A percentile compares a stretch with the other conserved stretches of the same genome.
These are phyloP conservation scores for Stomatorhinus ivindoensis DNA, from an alignment of 2,113 vertebrate genomes.

Conservation along the genomic window DNA sequence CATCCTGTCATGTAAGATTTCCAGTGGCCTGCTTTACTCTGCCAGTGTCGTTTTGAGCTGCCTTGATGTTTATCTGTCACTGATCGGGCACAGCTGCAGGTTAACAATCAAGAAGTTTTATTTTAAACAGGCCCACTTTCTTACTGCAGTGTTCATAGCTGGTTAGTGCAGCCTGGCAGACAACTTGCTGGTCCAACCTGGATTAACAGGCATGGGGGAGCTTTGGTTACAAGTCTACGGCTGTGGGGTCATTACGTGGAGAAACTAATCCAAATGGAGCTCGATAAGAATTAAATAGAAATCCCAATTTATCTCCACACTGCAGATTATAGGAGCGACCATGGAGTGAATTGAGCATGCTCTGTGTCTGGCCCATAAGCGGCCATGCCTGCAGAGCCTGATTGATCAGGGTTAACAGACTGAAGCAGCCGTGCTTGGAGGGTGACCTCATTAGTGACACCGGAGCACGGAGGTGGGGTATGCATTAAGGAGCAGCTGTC, in stretches of 20 bases:
- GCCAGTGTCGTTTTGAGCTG: not conserved
- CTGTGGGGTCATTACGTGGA: not conserved
- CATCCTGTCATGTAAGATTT: not conserved
- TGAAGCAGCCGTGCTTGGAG: not conserved
- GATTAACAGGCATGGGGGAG: not conserved
- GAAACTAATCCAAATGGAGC: not conserved
- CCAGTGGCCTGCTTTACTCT: not conserved
- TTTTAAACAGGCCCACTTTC: not conserved
- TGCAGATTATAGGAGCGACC: not conserved
- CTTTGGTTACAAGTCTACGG: no score
- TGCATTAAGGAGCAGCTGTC: not conserved
- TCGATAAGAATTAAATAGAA: constrained; percentile 2
- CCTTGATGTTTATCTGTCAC: not conserved
- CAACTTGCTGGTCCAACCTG: not conserved
- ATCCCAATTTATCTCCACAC: not conserved
- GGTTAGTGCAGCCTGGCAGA: not conserved
- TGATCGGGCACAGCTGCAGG: not conserved
- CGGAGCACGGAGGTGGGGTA: not conserved
- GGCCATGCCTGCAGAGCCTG: not conserved
- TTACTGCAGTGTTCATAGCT: not conserved
- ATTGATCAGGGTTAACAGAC: not conserved
- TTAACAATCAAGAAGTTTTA: not conserved
- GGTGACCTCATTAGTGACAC: not conserved
- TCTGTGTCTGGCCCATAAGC: not conserved
- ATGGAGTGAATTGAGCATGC: not conserved